Evolutionary conservation across 2,888 invertebrate species (phyloP).

Genomic region (Mesochorus sp.): DNA sequence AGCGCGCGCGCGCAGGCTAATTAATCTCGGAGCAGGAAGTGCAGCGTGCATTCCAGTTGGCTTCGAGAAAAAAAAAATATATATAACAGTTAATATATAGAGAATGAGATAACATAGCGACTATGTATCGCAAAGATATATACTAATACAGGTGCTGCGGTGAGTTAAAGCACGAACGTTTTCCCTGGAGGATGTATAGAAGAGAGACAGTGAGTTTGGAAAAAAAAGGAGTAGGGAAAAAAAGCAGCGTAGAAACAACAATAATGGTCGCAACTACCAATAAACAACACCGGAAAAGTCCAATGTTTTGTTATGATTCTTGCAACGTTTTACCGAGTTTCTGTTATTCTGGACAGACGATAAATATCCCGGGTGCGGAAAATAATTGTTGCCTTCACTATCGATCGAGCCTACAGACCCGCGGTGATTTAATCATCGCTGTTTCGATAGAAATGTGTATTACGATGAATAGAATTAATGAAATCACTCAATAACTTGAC

Average conservation of each 20-base stretch:
- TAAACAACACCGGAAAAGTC: constrained; percentile 49
- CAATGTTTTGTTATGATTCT: neutral
- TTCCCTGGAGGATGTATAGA: constrained; percentile 35
- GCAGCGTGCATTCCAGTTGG: constrained; percentile 46
- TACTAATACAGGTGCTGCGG: constrained; percentile 38
- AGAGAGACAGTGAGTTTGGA: constrained; percentile 1
- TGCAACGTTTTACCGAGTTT: constrained; percentile 32
- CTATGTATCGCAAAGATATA: constrained; percentile 6
- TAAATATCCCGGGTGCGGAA: constrained; percentile 21
- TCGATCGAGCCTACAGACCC: neutral
- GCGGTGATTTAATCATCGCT: neutral
- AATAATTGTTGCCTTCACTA: constrained; percentile 29
- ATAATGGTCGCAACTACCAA: constrained; percentile 32
- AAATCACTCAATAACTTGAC: neutral
- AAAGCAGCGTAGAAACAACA: neutral
- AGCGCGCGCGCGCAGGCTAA: constrained; percentile 57
- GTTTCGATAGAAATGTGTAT: neutral
- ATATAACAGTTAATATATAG: constrained; percentile 52
- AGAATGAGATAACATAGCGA: constrained; percentile 51
- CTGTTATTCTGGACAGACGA: constrained; percentile 10
- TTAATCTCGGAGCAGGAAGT: constrained; percentile 60
- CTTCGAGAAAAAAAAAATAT: constrained; percentile 38
- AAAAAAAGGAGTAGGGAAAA: constrained; percentile 1
- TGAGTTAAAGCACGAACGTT: constrained; percentile 54
- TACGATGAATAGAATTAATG: neutral